Conservation (phyloP, 2,797 vertebrate species). For the Antennarius maculatus region DNA sequence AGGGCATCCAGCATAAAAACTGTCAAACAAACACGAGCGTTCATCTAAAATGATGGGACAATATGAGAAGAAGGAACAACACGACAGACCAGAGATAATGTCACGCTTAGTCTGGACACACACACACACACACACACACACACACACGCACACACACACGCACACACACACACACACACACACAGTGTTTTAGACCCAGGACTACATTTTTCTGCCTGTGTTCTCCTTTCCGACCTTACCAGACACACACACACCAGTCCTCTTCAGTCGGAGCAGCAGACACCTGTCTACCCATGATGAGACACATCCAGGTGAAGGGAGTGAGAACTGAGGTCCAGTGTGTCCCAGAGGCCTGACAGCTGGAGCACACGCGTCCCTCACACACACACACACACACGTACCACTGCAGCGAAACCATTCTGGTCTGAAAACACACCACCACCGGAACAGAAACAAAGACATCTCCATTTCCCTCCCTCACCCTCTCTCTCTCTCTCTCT, state of each 20-base stretch:
- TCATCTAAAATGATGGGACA: no score
- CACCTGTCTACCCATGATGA: conserved; percentile 3
- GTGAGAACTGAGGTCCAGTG: neutral
- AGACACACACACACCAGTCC: neutral
- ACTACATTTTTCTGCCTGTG: no score
- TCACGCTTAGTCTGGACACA: neutral
- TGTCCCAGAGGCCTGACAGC: conserved; percentile 1
- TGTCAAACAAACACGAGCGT: no score
- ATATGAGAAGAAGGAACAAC: neutral
- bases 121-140: no score
- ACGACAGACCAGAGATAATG: neutral
- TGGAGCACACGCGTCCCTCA: neutral
- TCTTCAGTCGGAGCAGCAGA: no score
- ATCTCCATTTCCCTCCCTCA: conserved; percentile 27
- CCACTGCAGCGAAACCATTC: conserved; percentile 32
- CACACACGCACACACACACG: no score
- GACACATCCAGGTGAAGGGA: conserved; percentile 12
- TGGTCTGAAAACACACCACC: conserved; percentile 18
- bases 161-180: no score
- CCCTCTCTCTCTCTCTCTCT: neutral
- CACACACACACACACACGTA: neutral
- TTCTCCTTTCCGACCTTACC: conserved; percentile 5
- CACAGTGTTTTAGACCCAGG: no score
- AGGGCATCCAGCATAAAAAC: no score
- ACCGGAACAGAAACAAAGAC: conserved; percentile 51